Conservation (phyloP, 64 coral and sea anemone species). For the Platygyra sinensis region DNA sequence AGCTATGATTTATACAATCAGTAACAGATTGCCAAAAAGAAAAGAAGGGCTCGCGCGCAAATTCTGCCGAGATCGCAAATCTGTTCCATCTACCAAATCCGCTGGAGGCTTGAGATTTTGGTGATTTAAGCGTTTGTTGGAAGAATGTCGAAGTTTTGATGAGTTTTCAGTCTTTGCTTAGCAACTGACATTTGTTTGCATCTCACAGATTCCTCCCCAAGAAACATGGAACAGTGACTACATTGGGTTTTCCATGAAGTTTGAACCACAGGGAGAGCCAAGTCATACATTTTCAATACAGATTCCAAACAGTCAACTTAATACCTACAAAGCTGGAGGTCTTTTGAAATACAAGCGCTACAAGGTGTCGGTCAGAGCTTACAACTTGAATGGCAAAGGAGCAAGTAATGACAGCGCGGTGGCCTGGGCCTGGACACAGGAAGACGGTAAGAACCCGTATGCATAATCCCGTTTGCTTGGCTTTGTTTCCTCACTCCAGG, state of each 20-base stretch:
- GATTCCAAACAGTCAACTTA: conserved; percentile 57
- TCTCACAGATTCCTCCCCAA: conserved; percentile 63
- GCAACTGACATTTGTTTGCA: background rate
- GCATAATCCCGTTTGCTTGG: background rate
- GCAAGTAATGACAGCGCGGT: conserved; percentile 69
- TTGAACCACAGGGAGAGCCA: conserved; percentile 62
- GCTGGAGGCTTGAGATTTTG: no score
- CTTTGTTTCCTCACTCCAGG: background rate
- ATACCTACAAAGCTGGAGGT: conserved; percentile 63
- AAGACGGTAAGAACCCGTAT: conserved; percentile 66
- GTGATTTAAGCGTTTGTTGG: no score
- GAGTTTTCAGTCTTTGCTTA: background rate
- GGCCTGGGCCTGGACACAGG: conserved; percentile 64
- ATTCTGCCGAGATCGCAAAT: no score
- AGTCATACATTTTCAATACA: conserved; percentile 4
- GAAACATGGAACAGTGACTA: conserved; percentile 87
- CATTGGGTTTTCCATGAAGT: conserved; percentile 62
- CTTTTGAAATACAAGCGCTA: conserved; percentile 72
- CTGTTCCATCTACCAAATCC: no score
- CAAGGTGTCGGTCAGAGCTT: conserved; percentile 75
- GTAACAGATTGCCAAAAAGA: no score
- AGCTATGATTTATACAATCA: no score
- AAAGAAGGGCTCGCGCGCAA: no score
- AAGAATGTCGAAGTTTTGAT: background rate
- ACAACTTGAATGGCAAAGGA: conserved; percentile 72